Percentiles rank a stretch among this genome's conserved stretches.
These are phyloP conservation scores for Julus scandinavius DNA, from an alignment of 2,888 invertebrate genomes.

Conservation along the genomic window DNA sequence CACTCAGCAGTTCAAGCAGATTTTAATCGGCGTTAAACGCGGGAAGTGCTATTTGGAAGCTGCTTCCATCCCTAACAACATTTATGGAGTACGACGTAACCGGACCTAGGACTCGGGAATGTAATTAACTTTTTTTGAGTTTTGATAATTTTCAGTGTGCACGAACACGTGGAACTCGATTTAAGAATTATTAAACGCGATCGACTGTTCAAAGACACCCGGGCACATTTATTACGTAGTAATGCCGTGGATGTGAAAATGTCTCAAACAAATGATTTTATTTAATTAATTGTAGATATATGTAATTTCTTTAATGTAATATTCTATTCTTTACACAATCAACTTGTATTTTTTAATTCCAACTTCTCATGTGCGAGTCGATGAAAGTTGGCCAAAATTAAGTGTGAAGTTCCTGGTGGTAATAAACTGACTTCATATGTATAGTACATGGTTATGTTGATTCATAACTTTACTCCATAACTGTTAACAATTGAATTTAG, in stretches of 20 bases:
- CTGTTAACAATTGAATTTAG: too few species aligned
- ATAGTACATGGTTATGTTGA: not conserved
- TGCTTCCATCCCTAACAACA: not conserved
- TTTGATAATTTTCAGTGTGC: not conserved
- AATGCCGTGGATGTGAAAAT: not conserved
- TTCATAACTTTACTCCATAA: not conserved
- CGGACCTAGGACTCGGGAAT: not conserved
- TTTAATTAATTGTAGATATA: conserved; percentile 34
- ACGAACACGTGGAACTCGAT: not conserved
- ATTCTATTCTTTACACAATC: conserved; percentile 27
- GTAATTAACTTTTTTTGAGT: not conserved
- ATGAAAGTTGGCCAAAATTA: conserved; percentile 4
- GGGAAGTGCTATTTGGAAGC: not conserved
- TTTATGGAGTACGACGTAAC: not conserved
- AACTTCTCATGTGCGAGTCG: not conserved
- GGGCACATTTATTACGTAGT: not conserved
- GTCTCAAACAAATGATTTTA: conserved; percentile 5
- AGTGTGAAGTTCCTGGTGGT: not conserved
- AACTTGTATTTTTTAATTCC: conserved; percentile 38
- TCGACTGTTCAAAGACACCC: not conserved
- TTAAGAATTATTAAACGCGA: not conserved
- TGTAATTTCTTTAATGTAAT: conserved; percentile 19
- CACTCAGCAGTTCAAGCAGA: not conserved
- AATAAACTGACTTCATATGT: conserved; percentile 8
- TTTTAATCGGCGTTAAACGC: not conserved